Percentiles rank a stretch among this genome's conserved stretches.
phyloP scores from a whole-genome alignment of 2,797 vertebrate species.

The Acropternis orthonyx region DNA sequence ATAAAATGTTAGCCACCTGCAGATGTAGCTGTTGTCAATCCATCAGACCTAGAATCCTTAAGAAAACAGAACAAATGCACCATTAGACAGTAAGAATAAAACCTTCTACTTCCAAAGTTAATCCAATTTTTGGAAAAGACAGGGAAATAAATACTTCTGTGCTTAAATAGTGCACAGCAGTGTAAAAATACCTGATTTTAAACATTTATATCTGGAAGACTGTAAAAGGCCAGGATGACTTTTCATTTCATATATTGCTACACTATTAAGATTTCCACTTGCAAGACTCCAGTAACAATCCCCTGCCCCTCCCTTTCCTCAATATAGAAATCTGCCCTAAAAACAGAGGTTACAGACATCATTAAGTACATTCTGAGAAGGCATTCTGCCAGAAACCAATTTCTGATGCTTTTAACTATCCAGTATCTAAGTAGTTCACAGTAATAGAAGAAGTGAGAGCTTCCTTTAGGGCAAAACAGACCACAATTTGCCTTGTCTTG shows the following conservation, averaged over 20 bases:
- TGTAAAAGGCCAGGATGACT: not conserved
- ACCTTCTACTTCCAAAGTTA: not conserved
- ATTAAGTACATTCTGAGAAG: not conserved
- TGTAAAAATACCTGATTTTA: not conserved
- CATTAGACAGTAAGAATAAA: constrained; percentile 38
- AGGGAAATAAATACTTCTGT: not conserved
- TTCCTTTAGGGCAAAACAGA: not conserved
- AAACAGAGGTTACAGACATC: not conserved
- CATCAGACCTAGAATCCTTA: constrained; percentile 83
- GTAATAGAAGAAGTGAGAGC: not conserved
- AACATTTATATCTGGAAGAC: not conserved
- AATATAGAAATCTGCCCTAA: not conserved
- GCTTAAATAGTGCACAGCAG: not conserved
- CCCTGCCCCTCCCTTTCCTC: not conserved
- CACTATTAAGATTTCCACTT: not conserved
- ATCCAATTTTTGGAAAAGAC: not conserved
- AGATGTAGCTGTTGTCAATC: constrained; percentile 79
- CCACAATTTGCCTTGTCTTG: not conserved
- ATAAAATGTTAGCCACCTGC: constrained; percentile 79
- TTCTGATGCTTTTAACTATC: not conserved
- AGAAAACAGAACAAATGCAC: constrained; percentile 54
- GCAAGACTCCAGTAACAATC: not conserved
- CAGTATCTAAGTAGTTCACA: not conserved
- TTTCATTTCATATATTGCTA: not conserved
- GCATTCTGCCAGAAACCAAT: not conserved